A percentile compares a stretch with the other conserved stretches of the same genome.
Evolutionary conservation across 2,888 invertebrate genomes (phyloP).

Genomic region (Platypus cylindrus): DNA sequence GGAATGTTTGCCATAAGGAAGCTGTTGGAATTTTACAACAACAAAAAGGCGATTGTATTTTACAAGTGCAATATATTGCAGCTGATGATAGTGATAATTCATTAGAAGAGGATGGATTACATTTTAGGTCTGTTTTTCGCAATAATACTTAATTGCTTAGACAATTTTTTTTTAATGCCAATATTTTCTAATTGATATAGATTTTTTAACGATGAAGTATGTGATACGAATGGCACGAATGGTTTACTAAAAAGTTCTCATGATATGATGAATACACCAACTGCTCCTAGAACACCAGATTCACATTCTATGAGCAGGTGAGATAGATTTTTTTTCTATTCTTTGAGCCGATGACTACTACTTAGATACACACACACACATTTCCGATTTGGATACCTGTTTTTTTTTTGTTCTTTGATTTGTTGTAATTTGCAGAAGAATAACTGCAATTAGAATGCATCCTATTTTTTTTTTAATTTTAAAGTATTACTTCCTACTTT

Average conservation of each 20-base stretch:
- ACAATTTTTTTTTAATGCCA: background rate
- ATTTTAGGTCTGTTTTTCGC: slow-evolving; percentile 33
- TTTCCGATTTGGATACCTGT: no score
- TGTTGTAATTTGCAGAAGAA: no score
- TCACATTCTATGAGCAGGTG: slow-evolving; percentile 34
- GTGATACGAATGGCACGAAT: slow-evolving; percentile 29
- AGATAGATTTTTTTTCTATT: no score
- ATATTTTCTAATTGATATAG: slow-evolving; percentile 21
- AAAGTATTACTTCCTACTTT: no score
- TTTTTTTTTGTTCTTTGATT: no score
- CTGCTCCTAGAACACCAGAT: slow-evolving; percentile 53
- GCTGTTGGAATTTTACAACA: slow-evolving; percentile 68
- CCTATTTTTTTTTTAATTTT: no score
- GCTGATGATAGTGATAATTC: slow-evolving; percentile 56
- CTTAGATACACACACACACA: no score
- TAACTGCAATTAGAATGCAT: no score
- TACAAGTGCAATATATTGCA: slow-evolving; percentile 67
- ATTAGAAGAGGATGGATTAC: slow-evolving; percentile 44
- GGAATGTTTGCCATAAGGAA: slow-evolving; percentile 67
- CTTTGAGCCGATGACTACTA: no score
- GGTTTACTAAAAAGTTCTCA: slow-evolving; percentile 34
- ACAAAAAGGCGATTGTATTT: slow-evolving; percentile 61
- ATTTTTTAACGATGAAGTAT: slow-evolving; percentile 37
- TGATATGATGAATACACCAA: slow-evolving; percentile 44
- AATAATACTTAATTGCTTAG: background rate